phyloP scores from a whole-genome alignment of 2,113 vertebrate genomes.

The Cervus canadensis region DNA sequence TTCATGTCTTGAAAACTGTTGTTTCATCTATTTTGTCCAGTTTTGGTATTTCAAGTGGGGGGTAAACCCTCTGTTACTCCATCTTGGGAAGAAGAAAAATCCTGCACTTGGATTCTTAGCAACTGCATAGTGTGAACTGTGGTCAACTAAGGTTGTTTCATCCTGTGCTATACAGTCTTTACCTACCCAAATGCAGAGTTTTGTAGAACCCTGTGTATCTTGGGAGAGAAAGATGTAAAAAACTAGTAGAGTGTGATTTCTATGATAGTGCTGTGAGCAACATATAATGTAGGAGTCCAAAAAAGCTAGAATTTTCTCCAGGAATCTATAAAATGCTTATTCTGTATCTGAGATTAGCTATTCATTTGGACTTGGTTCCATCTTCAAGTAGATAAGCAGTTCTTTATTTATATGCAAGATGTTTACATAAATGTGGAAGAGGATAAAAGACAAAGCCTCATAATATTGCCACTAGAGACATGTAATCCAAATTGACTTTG shows the following conservation, averaged over 20 bases:
- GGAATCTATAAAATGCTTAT: background rate
- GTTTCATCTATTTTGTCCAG: background rate
- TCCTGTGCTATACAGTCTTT: background rate
- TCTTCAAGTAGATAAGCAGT: background rate
- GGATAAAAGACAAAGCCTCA: background rate
- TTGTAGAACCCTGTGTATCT: background rate
- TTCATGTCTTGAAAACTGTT: background rate
- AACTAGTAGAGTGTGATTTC: background rate
- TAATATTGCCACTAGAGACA: background rate
- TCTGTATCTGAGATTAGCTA: background rate
- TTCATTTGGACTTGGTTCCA: background rate
- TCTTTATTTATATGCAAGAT: background rate
- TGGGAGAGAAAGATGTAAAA: background rate
- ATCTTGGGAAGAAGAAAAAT: background rate
- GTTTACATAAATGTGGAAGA: background rate
- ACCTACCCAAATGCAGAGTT: background rate
- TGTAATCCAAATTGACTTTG: background rate
- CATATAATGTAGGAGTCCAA: background rate
- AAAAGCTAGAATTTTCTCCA: constrained; percentile 15
- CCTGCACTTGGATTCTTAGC: background rate
- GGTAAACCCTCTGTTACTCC: background rate
- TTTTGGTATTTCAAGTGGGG: background rate
- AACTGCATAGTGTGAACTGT: background rate
- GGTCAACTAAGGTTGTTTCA: background rate
- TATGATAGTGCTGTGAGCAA: background rate